phyloP scores from a whole-genome alignment of 2,797 vertebrate species.

The Knipowitschia caucasica region DNA sequence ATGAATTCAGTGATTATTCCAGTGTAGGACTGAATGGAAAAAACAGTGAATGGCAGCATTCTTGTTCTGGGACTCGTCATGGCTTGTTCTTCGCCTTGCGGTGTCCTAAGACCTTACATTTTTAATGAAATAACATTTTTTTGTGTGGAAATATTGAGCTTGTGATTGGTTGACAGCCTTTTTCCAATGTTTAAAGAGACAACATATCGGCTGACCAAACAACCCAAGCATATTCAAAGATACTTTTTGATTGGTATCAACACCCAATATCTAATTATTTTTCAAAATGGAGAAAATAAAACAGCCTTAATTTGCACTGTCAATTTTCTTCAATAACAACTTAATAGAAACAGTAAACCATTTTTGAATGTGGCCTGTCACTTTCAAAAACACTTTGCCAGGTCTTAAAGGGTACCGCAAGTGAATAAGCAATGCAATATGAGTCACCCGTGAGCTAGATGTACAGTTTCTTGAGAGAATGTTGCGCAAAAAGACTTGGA shows the following conservation, averaged over 20 bases:
- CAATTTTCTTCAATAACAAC: not conserved
- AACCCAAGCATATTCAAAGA: not conserved
- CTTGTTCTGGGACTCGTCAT: slow-evolving; percentile 7
- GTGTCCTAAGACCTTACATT: not conserved
- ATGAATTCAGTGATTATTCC: slow-evolving; percentile 42
- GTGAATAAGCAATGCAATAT: slow-evolving; percentile 21
- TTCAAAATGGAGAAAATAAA: not conserved
- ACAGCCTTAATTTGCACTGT: not conserved
- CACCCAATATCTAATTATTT: not conserved
- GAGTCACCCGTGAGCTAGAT: slow-evolving; percentile 11
- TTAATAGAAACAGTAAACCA: not conserved
- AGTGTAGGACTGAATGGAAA: slow-evolving; percentile 36
- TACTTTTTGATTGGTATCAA: not conserved
- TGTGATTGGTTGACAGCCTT: not conserved
- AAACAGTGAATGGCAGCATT: slow-evolving; percentile 20
- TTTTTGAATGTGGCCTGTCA: not conserved
- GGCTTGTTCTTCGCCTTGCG: not conserved
- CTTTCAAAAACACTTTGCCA: not conserved
- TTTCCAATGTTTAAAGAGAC: not conserved
- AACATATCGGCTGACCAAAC: not conserved
- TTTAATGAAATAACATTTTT: not conserved
- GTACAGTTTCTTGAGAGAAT: slow-evolving; percentile 29
- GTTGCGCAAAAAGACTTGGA: slow-evolving; percentile 11
- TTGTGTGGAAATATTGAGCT: not conserved
- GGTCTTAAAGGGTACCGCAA: not conserved